These are phyloP conservation scores for Sebastes steindachneri DNA, from an alignment of 2,797 vertebrate species.

Conservation along the genomic window DNA sequence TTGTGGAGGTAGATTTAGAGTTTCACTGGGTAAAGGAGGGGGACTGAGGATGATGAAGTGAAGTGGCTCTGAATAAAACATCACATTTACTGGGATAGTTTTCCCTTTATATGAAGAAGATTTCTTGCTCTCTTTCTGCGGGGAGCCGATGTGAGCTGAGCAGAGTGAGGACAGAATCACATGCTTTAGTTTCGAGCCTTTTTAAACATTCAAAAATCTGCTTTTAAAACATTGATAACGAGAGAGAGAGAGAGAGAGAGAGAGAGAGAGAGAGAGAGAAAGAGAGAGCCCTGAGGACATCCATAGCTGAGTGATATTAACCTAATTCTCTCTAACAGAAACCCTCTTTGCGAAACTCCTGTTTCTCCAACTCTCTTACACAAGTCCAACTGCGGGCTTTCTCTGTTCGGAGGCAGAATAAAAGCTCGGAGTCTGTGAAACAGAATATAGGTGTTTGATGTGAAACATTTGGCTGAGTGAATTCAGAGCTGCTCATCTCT, in stretches of 20 bases:
- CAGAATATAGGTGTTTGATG: conserved; percentile 41
- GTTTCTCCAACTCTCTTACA: conserved; percentile 15
- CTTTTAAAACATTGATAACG: conserved; percentile 62
- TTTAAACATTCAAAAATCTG: conserved; percentile 52
- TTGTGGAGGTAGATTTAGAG: conserved; percentile 25
- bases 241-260: background rate
- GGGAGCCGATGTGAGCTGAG: conserved; percentile 33
- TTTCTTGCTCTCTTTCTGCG: conserved; percentile 35
- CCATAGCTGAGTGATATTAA: conserved; percentile 54
- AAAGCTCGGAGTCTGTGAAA: conserved; percentile 31
- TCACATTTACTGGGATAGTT: conserved; percentile 54
- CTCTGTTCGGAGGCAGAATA: conserved; percentile 3
- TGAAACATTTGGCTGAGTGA: conserved; percentile 15
- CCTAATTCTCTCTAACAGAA: conserved; percentile 56
- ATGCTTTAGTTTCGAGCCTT: conserved; percentile 34
- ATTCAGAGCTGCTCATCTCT: conserved; percentile 5
- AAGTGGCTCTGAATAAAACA: conserved; percentile 63
- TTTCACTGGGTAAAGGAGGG: conserved; percentile 1
- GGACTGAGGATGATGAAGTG: conserved; percentile 43
- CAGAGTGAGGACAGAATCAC: conserved; percentile 6
- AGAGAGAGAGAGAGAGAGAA: background rate
- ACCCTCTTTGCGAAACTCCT: conserved; percentile 25
- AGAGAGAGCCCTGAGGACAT: conserved; percentile 29
- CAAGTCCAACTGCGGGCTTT: conserved; percentile 5
- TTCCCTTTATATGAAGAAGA: conserved; percentile 30